Evolutionary conservation across 2,888 invertebrate species (phyloP).

Genomic region (Drosophila barbarae): DNA sequence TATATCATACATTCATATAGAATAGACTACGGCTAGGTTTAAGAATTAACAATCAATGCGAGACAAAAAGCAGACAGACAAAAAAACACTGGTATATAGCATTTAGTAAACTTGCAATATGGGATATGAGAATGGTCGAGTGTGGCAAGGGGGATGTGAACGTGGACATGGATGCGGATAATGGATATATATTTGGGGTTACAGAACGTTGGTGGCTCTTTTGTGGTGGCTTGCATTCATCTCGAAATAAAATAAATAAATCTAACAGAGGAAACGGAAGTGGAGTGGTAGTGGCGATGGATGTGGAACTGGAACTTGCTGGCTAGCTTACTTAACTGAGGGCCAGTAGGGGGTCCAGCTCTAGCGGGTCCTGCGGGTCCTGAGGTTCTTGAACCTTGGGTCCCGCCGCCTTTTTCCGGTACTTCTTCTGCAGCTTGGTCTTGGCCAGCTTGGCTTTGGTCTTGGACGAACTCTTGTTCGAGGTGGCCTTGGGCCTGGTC

Average conservation of each 20-base stretch:
- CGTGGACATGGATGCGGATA: not conserved
- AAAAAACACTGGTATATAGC: conserved; percentile 39
- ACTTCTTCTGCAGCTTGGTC: conserved; percentile 81
- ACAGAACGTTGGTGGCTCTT: not conserved
- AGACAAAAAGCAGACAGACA: conserved; percentile 48
- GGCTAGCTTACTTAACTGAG: conserved; percentile 74
- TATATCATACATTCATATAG: conserved; percentile 21
- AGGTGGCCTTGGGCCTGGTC: not conserved
- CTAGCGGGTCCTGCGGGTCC: conserved; percentile 34
- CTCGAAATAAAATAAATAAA: conserved; percentile 47
- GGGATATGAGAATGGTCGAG: not conserved
- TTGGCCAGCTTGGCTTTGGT: conserved; percentile 84
- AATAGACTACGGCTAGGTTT: conserved; percentile 56
- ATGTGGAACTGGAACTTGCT: not conserved
- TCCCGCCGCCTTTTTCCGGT: conserved; percentile 78
- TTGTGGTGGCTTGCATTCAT: conserved; percentile 27
- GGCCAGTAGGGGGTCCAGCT: conserved; percentile 79
- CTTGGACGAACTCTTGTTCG: conserved; percentile 78
- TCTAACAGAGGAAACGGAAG: conserved; percentile 32
- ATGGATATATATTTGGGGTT: not conserved
- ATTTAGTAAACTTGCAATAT: conserved; percentile 9
- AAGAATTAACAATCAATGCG: conserved; percentile 52
- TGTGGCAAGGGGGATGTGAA: not conserved
- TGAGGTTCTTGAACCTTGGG: conserved; percentile 56
- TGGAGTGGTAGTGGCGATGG: conserved; percentile 1